Evolutionary conservation across 2,888 invertebrate species (phyloP).

Genomic region (Magallana nippona): DNA sequence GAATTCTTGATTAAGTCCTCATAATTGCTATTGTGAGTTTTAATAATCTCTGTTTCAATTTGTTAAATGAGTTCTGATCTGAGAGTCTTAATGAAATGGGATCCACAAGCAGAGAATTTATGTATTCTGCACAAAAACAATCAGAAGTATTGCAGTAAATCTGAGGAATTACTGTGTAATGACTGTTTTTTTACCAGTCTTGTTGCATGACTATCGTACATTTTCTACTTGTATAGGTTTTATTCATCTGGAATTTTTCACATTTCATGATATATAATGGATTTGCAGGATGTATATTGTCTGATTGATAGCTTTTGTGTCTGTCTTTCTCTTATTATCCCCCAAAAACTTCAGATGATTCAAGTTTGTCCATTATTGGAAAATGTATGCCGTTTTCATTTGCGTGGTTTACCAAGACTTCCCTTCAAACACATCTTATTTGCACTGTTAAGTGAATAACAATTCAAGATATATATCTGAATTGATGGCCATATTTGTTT

Average conservation of each 20-base stretch:
- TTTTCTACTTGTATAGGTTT: conserved; percentile 17
- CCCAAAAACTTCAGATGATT: conserved; percentile 1
- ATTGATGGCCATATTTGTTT: too few relatives aligned
- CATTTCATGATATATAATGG: conserved; percentile 30
- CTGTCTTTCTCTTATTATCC: conserved; percentile 33
- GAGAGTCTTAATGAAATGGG: conserved; percentile 26
- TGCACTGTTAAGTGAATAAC: not conserved
- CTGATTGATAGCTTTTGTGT: conserved; percentile 26
- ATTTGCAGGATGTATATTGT: conserved; percentile 16
- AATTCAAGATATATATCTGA: not conserved
- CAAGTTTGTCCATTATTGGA: conserved; percentile 21
- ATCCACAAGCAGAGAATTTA: conserved; percentile 18
- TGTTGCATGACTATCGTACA: not conserved
- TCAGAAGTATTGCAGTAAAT: conserved; percentile 33
- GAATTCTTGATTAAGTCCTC: conserved; percentile 17
- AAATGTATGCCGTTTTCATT: conserved; percentile 13
- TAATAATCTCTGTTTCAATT: conserved; percentile 33
- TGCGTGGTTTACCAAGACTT: not conserved
- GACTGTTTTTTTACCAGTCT: conserved; percentile 5
- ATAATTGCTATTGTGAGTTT: conserved; percentile 22
- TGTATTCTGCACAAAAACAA: conserved; percentile 33
- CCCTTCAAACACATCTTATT: not conserved
- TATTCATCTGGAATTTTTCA: conserved; percentile 29
- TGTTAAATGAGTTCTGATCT: conserved; percentile 30
- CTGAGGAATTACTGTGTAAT: conserved; percentile 27